Percentiles rank a stretch among this genome's conserved stretches.
Evolutionary conservation across 2,113 vertebrate genomes (phyloP).

Genomic region (Cyprinodon brontotheroides): DNA sequence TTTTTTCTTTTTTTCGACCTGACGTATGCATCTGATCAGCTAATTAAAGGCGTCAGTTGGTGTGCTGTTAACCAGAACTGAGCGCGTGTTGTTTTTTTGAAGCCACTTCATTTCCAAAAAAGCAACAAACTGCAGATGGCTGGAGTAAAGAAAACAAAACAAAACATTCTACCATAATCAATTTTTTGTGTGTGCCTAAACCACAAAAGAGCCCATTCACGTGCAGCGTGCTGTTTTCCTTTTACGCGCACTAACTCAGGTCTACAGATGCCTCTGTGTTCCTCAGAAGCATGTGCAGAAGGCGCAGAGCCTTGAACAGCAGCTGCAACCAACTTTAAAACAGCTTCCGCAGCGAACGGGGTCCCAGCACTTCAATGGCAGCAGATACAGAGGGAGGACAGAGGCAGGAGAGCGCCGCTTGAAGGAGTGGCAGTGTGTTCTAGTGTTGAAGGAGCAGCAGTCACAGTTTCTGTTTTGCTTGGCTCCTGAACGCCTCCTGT

Average conservation of each 20-base stretch:
- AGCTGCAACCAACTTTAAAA: constrained; percentile 64
- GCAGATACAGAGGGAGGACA: constrained; percentile 54
- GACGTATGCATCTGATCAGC: constrained; percentile 75
- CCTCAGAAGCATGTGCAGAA: constrained; percentile 36
- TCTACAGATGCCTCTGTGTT: constrained; percentile 72
- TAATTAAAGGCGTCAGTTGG: constrained; percentile 70
- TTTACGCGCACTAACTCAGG: constrained; percentile 57
- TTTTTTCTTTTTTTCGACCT: constrained; percentile 66
- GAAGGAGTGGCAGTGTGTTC: constrained; percentile 66
- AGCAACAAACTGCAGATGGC: constrained; percentile 40
- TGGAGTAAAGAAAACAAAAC: constrained; percentile 62
- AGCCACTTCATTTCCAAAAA: constrained; percentile 57
- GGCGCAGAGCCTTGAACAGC: constrained; percentile 36
- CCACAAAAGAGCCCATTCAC: constrained; percentile 73
- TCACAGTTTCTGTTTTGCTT: constrained; percentile 74
- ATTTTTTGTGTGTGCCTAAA: constrained; percentile 66
- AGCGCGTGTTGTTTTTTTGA: constrained; percentile 62
- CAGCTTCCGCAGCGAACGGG: constrained; percentile 62
- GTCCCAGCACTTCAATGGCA: constrained; percentile 42
- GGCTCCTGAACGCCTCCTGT: constrained; percentile 73
- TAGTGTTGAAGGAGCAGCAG: constrained; percentile 55
- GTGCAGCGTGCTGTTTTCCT: constrained; percentile 50
- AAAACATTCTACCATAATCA: constrained; percentile 71
- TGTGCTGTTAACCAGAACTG: constrained; percentile 64
- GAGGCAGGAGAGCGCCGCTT: constrained; percentile 55